These are phyloP conservation scores for Lacerta bilineata DNA, from an alignment of 2,797 vertebrate species.

Conservation along the genomic window DNA sequence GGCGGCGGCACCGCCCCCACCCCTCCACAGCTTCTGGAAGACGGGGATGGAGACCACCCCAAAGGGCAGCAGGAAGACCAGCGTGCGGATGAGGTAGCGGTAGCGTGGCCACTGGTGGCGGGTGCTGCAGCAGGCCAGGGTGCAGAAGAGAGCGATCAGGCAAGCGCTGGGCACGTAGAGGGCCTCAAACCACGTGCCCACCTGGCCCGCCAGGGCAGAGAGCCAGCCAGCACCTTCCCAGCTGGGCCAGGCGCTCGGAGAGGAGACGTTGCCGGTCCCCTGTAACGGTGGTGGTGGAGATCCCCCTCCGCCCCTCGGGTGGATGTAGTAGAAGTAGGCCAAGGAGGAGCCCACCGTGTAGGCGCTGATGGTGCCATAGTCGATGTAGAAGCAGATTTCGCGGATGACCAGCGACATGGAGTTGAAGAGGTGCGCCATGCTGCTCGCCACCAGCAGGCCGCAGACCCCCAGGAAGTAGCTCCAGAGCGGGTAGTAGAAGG, in stretches of 20 bases:
- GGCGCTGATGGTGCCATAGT: slow-evolving; percentile 82
- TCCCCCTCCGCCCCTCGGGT: slow-evolving; percentile 71
- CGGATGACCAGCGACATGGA: slow-evolving; percentile 84
- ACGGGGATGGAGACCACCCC: slow-evolving; percentile 82
- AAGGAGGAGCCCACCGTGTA: slow-evolving; percentile 81
- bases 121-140: slow-evolving; percentile 85
- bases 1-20: slow-evolving; percentile 14
- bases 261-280: not conserved
- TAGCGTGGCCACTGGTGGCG: slow-evolving; percentile 82
- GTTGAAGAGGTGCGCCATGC: slow-evolving; percentile 84
- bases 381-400: slow-evolving; percentile 84
- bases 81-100: slow-evolving; percentile 84
- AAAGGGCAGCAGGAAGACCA: slow-evolving; percentile 86
- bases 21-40: slow-evolving; percentile 83
- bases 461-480: slow-evolving; percentile 84
- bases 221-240: not conserved
- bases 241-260: not conserved
- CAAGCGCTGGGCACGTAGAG: slow-evolving; percentile 83
- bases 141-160: slow-evolving; percentile 82
- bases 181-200: slow-evolving; percentile 80
- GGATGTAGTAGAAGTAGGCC: slow-evolving; percentile 80
- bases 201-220: slow-evolving; percentile 34
- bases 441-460: slow-evolving; percentile 82
- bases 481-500: slow-evolving; percentile 85
- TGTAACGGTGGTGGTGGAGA: not conserved